A percentile compares a stretch with the other conserved stretches of the same genome.
phyloP scores from a whole-genome alignment of 1,140 invertebrate species.

The Ylistrum balloti region DNA sequence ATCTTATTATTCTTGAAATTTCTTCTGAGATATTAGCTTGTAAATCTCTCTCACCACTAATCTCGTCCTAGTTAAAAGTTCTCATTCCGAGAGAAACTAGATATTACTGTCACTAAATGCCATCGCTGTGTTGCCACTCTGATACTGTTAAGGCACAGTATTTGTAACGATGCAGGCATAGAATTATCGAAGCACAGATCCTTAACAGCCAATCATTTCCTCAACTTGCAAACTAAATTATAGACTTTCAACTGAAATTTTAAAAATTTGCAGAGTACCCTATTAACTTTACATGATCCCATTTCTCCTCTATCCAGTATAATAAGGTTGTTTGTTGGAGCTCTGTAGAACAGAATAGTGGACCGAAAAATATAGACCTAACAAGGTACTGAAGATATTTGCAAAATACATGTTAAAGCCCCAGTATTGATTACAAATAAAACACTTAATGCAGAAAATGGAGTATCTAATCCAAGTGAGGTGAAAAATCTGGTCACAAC shows the following conservation, averaged over 20 bases:
- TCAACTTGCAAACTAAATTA: conserved; percentile 9
- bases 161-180: conserved; percentile 5
- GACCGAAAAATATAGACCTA: too few relatives aligned
- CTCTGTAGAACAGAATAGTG: neutral
- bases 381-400: too few relatives aligned
- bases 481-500: too few relatives aligned
- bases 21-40: neutral
- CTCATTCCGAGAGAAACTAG: neutral
- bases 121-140: neutral
- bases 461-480: too few relatives aligned
- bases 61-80: conserved; percentile 25
- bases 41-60: neutral
- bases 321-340: neutral
- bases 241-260: conserved; percentile 9
- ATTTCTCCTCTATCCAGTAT: neutral
- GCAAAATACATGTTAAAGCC: too few relatives aligned
- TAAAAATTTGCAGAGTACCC: neutral
- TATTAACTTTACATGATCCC: neutral
- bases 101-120: conserved; percentile 2
- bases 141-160: neutral
- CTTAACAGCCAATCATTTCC: neutral
- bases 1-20: conserved; percentile 30
- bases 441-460: too few relatives aligned
- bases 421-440: too few relatives aligned
- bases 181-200: conserved; percentile 38